Conservation (phyloP, 2,113 vertebrate genomes). For the Otolemur garnettii region DNA sequence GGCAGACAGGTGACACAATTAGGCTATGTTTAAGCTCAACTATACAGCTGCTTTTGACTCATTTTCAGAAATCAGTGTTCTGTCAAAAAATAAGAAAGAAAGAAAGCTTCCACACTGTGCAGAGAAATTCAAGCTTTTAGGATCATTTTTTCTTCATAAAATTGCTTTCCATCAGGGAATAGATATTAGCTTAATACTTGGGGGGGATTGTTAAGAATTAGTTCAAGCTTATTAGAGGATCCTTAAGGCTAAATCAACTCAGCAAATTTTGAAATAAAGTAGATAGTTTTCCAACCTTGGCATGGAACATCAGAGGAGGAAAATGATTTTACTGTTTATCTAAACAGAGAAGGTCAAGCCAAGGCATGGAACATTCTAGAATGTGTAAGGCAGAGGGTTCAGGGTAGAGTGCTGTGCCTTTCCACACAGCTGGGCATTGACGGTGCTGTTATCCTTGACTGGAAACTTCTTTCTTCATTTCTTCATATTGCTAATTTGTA, state of each 20-base stretch:
- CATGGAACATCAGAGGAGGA: not conserved
- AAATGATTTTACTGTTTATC: not conserved
- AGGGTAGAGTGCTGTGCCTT: not conserved
- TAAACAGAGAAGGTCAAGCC: not conserved
- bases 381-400: not conserved
- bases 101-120: not conserved
- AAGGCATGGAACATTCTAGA: too few species aligned
- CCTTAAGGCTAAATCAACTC: not conserved
- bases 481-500: not conserved
- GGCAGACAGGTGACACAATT: not conserved
- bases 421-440: fast-evolving
- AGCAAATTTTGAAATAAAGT: constrained; percentile 42
- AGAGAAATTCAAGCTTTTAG: constrained; percentile 22
- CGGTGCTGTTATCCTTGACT: too few species aligned
- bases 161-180: constrained; percentile 19
- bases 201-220: constrained; percentile 41
- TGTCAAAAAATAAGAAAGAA: not conserved
- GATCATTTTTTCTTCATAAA: constrained; percentile 54
- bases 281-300: not conserved
- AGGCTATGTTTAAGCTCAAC: not conserved
- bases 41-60: not conserved
- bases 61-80: not conserved
- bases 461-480: not conserved
- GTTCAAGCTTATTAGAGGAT: constrained; percentile 6
- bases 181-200: constrained; percentile 1